Percentiles rank a stretch among this genome's conserved stretches.
These are phyloP conservation scores for Stichodactyla helianthus DNA, from an alignment of 64 coral and sea anemone species.

Conservation along the genomic window DNA sequence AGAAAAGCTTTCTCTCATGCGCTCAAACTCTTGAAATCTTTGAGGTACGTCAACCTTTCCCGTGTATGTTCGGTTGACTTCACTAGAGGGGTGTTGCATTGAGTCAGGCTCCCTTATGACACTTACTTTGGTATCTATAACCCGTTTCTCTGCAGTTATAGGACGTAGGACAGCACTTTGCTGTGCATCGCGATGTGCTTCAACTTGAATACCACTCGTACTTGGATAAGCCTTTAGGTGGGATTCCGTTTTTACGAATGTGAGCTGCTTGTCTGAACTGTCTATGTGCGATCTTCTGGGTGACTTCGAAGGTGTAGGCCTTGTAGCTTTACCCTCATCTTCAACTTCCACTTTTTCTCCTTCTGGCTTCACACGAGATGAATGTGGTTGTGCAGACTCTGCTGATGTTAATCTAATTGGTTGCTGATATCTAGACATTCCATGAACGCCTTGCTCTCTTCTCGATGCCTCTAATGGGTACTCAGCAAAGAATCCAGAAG, in stretches of 20 bases:
- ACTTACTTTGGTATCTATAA: not conserved
- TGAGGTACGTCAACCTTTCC: not conserved
- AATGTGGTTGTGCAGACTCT: not conserved
- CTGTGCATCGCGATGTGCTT: not conserved
- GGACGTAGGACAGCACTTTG: not conserved
- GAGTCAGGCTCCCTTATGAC: slow-evolving; percentile 1
- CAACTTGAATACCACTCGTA: not conserved
- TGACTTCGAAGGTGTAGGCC: slow-evolving; percentile 1
- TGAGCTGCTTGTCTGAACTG: not conserved
- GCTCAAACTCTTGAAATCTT: not conserved
- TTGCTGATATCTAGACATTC: not conserved
- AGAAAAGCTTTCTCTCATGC: not conserved
- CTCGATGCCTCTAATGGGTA: not conserved
- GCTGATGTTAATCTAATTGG: not conserved
- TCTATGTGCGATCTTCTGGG: not conserved
- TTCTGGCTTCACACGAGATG: not conserved
- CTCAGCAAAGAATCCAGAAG: slow-evolving; percentile 2
- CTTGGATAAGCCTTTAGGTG: not conserved
- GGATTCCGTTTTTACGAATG: not conserved
- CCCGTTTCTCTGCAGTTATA: not conserved
- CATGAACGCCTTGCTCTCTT: not conserved
- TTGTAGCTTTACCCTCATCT: not conserved
- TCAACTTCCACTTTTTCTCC: not conserved
- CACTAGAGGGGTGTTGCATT: not conserved
- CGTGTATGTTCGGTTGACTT: not conserved